Percentiles rank a stretch among this genome's conserved stretches.
phyloP scores from a whole-genome alignment of 2,888 invertebrate genomes.

The Amaurobius ferox region DNA sequence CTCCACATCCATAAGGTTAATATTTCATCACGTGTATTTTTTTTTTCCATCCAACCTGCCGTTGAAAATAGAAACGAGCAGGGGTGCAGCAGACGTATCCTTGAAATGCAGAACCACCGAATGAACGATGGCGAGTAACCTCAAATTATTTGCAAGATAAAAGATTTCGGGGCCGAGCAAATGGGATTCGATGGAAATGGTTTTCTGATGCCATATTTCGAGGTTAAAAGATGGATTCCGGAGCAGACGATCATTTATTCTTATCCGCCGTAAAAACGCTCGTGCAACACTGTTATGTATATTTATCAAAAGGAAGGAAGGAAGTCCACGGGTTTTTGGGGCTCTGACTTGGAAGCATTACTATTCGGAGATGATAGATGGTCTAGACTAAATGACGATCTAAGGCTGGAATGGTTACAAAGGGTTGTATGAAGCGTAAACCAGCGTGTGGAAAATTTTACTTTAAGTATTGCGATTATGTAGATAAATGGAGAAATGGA shows the following conservation, averaged over 20 bases:
- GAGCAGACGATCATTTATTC: constrained; percentile 56
- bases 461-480: too few species aligned
- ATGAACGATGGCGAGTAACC: constrained; percentile 51
- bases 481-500: too few species aligned
- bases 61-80: neutral
- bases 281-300: constrained; percentile 39
- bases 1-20: neutral
- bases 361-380: neutral
- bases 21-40: neutral
- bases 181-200: constrained; percentile 72
- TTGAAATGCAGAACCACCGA: constrained; percentile 51
- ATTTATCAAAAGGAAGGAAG: constrained; percentile 44
- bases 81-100: constrained; percentile 10
- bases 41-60: neutral
- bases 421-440: too few species aligned
- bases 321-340: constrained; percentile 3
- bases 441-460: too few species aligned
- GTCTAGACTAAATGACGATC: neutral
- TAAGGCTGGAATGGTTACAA: neutral
- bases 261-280: constrained; percentile 33
- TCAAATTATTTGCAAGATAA: constrained; percentile 69
- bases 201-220: constrained; percentile 71
- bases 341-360: neutral
- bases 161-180: constrained; percentile 62
- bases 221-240: constrained; percentile 70